Conservation (phyloP, 2,888 invertebrate genomes). For the Malachius bipustulatus region DNA sequence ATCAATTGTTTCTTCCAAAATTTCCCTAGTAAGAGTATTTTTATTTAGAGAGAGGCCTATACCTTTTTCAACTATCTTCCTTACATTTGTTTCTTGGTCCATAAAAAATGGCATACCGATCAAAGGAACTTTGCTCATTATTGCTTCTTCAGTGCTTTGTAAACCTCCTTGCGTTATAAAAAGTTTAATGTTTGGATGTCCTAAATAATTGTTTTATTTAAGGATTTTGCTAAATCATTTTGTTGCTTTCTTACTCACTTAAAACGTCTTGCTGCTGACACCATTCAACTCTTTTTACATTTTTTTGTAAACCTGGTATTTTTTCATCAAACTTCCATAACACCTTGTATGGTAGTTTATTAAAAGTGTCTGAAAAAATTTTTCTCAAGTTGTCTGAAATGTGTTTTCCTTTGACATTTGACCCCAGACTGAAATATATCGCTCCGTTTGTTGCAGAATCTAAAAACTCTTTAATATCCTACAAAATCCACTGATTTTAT, state of each 20-base stretch:
- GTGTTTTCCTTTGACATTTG: constrained; percentile 16
- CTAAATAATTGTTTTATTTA: too few species aligned
- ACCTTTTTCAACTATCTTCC: constrained; percentile 18
- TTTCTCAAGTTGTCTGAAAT: constrained; percentile 25
- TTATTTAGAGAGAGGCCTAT: constrained; percentile 17
- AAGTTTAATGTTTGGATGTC: constrained; percentile 22
- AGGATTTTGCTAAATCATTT: too few species aligned
- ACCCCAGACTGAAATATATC: constrained; percentile 23
- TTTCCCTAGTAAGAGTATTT: constrained; percentile 17
- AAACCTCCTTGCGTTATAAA: constrained; percentile 38
- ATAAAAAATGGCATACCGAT: constrained; percentile 22
- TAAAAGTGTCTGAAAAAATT: constrained; percentile 28
- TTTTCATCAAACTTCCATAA: constrained; percentile 37
- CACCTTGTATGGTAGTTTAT: constrained; percentile 32
- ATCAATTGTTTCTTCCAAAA: constrained; percentile 20
- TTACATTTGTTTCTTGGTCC: constrained; percentile 22
- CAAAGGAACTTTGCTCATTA: constrained; percentile 31
- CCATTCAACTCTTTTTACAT: constrained; percentile 34
- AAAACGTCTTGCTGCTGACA: constrained; percentile 33
- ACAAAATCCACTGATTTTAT: too few species aligned
- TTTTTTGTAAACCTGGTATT: constrained; percentile 26
- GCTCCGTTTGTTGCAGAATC: constrained; percentile 18
- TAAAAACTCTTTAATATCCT: constrained; percentile 14
- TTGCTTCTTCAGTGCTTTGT: constrained; percentile 37
- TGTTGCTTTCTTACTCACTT: constrained; percentile 21